Conservation (phyloP, 2,113 vertebrate species). For the Colius striatus region DNA sequence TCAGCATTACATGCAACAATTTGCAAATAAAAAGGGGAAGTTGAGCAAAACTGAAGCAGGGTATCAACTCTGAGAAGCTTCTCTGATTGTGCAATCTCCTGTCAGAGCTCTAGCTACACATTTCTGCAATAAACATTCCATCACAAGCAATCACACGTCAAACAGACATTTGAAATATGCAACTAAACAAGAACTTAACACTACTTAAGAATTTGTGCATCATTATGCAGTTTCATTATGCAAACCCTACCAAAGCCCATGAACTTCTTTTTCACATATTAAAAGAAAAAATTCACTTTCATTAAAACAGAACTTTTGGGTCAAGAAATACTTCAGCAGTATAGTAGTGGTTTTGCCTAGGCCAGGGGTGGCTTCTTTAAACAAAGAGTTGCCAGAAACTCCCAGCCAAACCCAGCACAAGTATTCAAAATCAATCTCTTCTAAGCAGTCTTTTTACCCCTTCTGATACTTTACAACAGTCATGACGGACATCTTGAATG, state of each 20-base stretch:
- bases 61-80: neutral
- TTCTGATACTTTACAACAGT: neutral
- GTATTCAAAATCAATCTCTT: neutral
- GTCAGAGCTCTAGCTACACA: constrained; percentile 72
- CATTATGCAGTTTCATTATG: neutral
- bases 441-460: neutral
- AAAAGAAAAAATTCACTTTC: neutral
- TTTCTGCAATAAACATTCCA: constrained; percentile 80
- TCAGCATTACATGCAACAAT: neutral
- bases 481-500: neutral
- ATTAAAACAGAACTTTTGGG: neutral
- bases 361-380: no score
- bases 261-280: neutral
- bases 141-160: constrained; percentile 85
- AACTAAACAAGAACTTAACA: constrained; percentile 80
- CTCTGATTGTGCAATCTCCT: constrained; percentile 81
- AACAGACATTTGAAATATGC: constrained; percentile 86
- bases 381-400: no score
- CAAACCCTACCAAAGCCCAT: neutral
- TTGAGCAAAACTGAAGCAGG: neutral
- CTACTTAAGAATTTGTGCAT: neutral
- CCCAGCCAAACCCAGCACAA: no score
- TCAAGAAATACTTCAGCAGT: neutral
- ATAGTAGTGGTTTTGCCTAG: no score
- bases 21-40: neutral